Evolutionary conservation across 2,113 vertebrate genomes (phyloP), one percentile per base, ranked within the genome.

Genomic region (Danionella cerebrum): DNA sequence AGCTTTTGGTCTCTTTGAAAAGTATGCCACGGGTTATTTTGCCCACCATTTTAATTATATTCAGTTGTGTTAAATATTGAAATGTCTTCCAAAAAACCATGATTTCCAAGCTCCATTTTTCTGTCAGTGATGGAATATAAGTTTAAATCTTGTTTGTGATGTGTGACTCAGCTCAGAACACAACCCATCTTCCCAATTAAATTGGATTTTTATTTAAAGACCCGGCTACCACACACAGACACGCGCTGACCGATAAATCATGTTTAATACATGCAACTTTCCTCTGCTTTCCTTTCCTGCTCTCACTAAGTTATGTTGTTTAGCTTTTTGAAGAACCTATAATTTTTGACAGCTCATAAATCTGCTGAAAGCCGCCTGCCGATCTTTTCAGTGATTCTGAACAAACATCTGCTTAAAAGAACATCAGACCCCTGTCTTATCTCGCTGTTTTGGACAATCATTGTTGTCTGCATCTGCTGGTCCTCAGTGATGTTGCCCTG

Each of bases 401-500:
- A 55, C 38, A 5, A 2, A 9, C 10, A 22, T 11, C 6, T 57
- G 19, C 36, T 13, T 33, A 33, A 4, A 5, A 63, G 6, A 22
- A 63, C 29, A 45, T 29, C 24, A 19, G 39, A 4, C 14, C 29
- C 7, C 27, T 25, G 10, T 27, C 39, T 44, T 48, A 45, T 27
- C 36, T 31, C 11, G 27, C 16, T 38, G 45, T 22, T 69, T 76
- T 76, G 76, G 73, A 79, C 74, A 73, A 74, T 51, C 10, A 59
- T 60, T 80, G 75, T 73, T 82, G 21, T 35, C 80, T 80, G 68
- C 83, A 80, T 81, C 79, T 78, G 76, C 69, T 79, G 77, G 79
- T 79, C 84, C 76, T 82, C 77, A 68, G 84, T 83, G 81, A 86
- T 69, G 86, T 86, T 88, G 82, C 84, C 86, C 75, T 83, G 84